These are phyloP conservation scores for Conus betulinus DNA, from an alignment of 1,140 invertebrate genomes.

Conservation along the genomic window DNA sequence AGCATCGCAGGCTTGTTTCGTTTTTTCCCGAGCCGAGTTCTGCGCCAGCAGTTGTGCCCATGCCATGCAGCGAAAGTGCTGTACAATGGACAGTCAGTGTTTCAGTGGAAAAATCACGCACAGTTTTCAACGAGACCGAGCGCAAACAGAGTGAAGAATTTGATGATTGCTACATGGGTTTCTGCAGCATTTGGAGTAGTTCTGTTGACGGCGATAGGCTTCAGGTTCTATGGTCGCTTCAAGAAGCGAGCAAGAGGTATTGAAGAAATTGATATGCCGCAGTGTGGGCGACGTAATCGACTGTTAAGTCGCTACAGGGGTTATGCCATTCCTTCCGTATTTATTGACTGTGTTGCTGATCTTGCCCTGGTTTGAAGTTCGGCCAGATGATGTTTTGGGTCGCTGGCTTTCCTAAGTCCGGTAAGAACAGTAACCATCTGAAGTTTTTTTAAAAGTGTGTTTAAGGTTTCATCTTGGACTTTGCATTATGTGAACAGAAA, in stretches of 20 bases:
- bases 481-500: too few species aligned
- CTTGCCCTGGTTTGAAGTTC: conserved; percentile 65
- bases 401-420: conserved; percentile 77
- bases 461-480: too few species aligned
- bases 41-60: too few species aligned
- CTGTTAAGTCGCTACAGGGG: conserved; percentile 54
- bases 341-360: conserved; percentile 50
- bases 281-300: conserved; percentile 29
- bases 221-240: conserved; percentile 36
- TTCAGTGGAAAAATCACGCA: background rate
- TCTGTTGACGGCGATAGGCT: conserved; percentile 41
- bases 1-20: too few species aligned
- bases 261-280: conserved; percentile 32
- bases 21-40: too few species aligned
- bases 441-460: too few species aligned
- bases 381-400: conserved; percentile 79
- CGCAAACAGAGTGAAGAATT: background rate
- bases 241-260: conserved; percentile 36
- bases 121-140: background rate
- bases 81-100: background rate
- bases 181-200: conserved; percentile 41
- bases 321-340: conserved; percentile 50
- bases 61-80: too few species aligned
- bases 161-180: conserved; percentile 37
- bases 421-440: conserved; percentile 52